Base-by-base conservation (phyloP, 2,888 invertebrate genomes). In the Andrena bicolor region DNA sequence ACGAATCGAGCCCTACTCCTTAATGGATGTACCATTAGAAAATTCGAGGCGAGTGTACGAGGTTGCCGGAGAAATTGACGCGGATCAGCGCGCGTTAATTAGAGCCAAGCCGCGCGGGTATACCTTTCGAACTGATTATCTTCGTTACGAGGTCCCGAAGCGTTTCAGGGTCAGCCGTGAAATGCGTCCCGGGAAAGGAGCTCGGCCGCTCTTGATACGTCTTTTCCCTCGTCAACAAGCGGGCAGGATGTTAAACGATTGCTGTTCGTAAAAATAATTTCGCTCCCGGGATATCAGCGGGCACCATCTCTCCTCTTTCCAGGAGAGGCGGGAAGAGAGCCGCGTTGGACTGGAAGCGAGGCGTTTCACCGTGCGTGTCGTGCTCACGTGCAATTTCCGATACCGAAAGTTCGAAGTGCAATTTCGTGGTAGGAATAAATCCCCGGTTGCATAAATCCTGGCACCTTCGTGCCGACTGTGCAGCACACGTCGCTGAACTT, bases 401-500 rank as follows among this genome's bases (percentile, higher is more conserved):
- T 35, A 80, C 63, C 80, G 72, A 80, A 76, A 76, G 80, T 76
- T 80, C 76, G 76, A 60, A 53, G 74, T 83, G 81, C 75, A 86
- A 79, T 86, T 86, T 80, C 61, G 76, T 76, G 77, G 77, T 70
- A 72, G 53, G 61, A 82, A 83, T 85, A 85, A 85, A 83, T 86
- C 79, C 72, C 48, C 35, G 32, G 71, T 83, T 79, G 82, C 83
- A 85, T 84, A 87, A 87, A 87, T 87, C 82, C 64, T 32, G 68
- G 72, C 82, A 85, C 86, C 79, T 83, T 81, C 83, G 80, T 76
- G 80, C 63, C 51, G 16, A 65, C 66, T 48, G n/a, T 26, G 56
- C 63, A 79, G 82, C 85, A 72, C 81, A 77, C 84, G 81, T 84
- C 82, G 85, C 64, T 80, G 83, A 86, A 81, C 83, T 85, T 86